Conservation (phyloP, 1,140 invertebrate genomes). For the Hypsibius dujardini region DNA sequence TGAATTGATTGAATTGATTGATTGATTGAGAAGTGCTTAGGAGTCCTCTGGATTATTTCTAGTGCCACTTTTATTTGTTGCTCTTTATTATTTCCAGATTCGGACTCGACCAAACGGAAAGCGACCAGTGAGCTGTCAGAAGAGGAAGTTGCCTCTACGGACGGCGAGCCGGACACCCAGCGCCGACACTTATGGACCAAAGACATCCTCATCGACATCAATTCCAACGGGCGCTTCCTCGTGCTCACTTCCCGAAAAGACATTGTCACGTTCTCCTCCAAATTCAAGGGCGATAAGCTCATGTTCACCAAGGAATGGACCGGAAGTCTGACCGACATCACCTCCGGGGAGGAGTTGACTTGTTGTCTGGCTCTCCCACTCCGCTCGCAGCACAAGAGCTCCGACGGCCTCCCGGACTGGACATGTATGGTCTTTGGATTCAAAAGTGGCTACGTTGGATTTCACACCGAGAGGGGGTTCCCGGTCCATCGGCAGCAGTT, state of each 20-base stretch:
- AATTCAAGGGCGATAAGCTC: not conserved
- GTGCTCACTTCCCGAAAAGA: not conserved
- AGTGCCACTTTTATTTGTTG: too few relatives aligned
- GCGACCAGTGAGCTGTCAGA: too few relatives aligned
- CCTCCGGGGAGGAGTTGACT: conserved; percentile 40
- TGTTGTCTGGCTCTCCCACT: conserved; percentile 43
- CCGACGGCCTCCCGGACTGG: conserved; percentile 62
- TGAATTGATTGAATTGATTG: too few relatives aligned
- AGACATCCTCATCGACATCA: not conserved
- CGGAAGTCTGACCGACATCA: not conserved
- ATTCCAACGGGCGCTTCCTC: not conserved
- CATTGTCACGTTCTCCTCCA: not conserved
- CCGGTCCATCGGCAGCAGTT: conserved; percentile 13
- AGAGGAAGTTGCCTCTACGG: conserved; percentile 7
- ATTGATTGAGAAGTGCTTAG: too few relatives aligned
- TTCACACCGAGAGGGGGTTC: conserved; percentile 52
- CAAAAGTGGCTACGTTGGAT: conserved; percentile 58
- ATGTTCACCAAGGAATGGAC: conserved; percentile 2
- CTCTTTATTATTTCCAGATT: too few relatives aligned
- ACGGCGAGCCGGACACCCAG: not conserved
- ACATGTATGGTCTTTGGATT: conserved; percentile 75
- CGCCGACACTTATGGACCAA: conserved; percentile 8
- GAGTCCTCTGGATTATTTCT: too few relatives aligned
- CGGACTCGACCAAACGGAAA: too few relatives aligned
- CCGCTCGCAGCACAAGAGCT: conserved; percentile 44